Conservation (phyloP, 2,888 invertebrate genomes). For the Ophion obscuratus region DNA sequence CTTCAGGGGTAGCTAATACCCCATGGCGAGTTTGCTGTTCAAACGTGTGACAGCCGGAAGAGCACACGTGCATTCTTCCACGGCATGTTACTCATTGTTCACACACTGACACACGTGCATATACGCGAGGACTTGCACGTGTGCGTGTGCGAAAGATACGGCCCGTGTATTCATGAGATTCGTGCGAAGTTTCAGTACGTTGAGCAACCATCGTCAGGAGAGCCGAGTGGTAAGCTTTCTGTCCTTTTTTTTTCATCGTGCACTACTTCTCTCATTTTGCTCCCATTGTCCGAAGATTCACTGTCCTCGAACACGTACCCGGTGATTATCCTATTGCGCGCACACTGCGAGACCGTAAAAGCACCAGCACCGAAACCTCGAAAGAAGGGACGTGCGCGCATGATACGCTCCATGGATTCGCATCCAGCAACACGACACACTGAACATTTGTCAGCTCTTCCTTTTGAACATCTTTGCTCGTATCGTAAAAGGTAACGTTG, state of each 20-base stretch:
- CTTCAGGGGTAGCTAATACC: constrained; percentile 9
- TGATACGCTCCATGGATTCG: neutral
- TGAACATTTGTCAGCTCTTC: neutral
- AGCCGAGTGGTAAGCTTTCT: constrained; percentile 41
- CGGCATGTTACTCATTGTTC: constrained; percentile 33
- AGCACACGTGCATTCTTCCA: constrained; percentile 43
- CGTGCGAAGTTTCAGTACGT: constrained; percentile 54
- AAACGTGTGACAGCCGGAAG: constrained; percentile 26
- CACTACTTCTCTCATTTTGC: neutral
- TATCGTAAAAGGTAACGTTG: no score
- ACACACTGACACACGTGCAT: neutral
- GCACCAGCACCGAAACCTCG: neutral
- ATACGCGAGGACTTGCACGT: neutral
- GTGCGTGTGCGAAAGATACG: neutral
- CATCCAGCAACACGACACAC: neutral
- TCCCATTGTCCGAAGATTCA: neutral
- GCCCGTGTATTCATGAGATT: constrained; percentile 57
- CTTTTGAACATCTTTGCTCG: no score
- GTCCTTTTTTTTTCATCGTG: constrained; percentile 26
- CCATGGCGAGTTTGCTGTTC: constrained; percentile 38
- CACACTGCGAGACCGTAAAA: neutral
- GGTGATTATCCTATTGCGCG: no score
- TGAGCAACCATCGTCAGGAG: constrained; percentile 33
- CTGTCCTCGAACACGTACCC: neutral
- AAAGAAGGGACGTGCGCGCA: neutral